Conservation (phyloP, 2,797 vertebrate species). For the Anguilla megastoma region DNA sequence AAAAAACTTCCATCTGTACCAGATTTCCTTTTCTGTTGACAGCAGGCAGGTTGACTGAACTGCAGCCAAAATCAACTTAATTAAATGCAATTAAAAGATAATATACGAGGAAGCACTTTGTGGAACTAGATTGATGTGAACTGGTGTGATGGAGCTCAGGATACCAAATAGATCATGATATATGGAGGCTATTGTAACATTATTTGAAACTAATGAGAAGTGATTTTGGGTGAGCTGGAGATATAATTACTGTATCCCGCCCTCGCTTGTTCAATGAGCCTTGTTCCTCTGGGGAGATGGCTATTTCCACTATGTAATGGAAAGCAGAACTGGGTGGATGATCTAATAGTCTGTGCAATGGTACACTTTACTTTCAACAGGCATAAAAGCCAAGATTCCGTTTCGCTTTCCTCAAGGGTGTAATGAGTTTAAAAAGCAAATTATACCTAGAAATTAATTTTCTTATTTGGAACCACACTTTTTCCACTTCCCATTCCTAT, state of each 20-base stretch:
- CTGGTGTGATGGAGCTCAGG: conserved; percentile 32
- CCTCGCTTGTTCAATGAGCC: conserved; percentile 77
- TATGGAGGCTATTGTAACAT: conserved; percentile 57
- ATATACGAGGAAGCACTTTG: conserved; percentile 62
- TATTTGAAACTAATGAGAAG: conserved; percentile 71
- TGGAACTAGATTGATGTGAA: conserved; percentile 36
- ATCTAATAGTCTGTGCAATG: conserved; percentile 71
- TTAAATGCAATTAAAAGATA: conserved; percentile 61
- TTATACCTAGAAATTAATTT: conserved; percentile 47
- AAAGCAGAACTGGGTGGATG: conserved; percentile 62
- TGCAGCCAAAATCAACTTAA: conserved; percentile 61
- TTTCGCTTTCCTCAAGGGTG: conserved; percentile 47
- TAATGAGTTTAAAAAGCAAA: conserved; percentile 60
- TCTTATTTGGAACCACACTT: conserved; percentile 35
- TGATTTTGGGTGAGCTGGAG: conserved; percentile 72
- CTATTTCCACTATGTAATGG: conserved; percentile 74
- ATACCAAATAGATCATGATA: conserved; percentile 56
- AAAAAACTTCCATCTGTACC: conserved; percentile 43
- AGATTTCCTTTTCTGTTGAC: conserved; percentile 48
- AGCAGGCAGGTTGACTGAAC: conserved; percentile 50
- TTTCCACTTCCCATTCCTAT: background rate
- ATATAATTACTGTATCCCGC: conserved; percentile 76
- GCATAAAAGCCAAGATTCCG: background rate
- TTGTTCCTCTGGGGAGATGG: conserved; percentile 66
- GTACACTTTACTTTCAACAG: conserved; percentile 59